Evolutionary conservation across 2,888 invertebrate species (phyloP).

Genomic region (Sympetrum striolatum): DNA sequence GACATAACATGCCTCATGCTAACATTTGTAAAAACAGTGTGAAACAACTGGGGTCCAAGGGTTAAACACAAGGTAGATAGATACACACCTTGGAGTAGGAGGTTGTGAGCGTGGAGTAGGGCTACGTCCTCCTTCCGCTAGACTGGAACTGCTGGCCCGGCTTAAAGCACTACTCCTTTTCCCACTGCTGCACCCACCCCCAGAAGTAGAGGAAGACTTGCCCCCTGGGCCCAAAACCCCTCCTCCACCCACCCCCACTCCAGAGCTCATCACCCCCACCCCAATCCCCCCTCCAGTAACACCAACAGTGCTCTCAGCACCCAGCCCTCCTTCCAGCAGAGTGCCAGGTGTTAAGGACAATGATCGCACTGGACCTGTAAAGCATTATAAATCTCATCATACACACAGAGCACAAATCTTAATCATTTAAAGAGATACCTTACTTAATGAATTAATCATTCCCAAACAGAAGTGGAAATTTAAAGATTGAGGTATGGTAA

Average conservation of each 20-base stretch:
- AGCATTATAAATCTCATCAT: not conserved
- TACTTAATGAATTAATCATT: not conserved
- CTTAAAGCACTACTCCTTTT: slow-evolving; percentile 91
- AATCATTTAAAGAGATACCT: not conserved
- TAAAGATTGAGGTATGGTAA: too few species aligned
- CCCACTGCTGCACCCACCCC: slow-evolving; percentile 68
- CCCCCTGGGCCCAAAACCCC: slow-evolving; percentile 67
- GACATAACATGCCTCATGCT: too few species aligned
- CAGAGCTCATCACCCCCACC: slow-evolving; percentile 4
- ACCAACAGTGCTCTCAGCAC: not conserved
- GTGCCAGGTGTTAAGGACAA: slow-evolving; percentile 53
- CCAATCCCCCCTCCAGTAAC: slow-evolving; percentile 8
- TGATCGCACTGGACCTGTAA: slow-evolving; percentile 48
- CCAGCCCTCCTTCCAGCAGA: slow-evolving; percentile 42
- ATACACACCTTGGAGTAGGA: slow-evolving; percentile 79
- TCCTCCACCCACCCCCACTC: slow-evolving; percentile 17
- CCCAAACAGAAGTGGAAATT: not conserved
- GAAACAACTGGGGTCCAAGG: too few species aligned
- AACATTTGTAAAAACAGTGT: too few species aligned
- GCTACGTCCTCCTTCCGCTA: slow-evolving; percentile 75
- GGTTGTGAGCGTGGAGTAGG: slow-evolving; percentile 90
- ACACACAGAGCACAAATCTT: not conserved
- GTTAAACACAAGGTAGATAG: not conserved
- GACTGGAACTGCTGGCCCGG: slow-evolving; percentile 87
- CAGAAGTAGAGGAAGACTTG: slow-evolving; percentile 63